Base-by-base conservation (phyloP, 2,888 invertebrate species). In the Leucophenga montana region DNA sequence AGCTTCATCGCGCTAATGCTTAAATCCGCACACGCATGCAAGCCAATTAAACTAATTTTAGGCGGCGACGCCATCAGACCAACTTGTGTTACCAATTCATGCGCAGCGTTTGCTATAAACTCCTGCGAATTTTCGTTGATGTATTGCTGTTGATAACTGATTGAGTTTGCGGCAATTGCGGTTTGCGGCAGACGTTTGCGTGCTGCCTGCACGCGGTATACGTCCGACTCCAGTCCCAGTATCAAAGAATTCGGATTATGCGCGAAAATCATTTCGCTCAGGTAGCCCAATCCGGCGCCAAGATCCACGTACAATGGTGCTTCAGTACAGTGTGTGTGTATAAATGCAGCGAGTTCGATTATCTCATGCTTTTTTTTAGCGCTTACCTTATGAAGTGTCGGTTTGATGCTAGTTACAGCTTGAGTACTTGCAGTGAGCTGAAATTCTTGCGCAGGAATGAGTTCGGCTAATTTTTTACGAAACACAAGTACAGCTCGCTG, bases 11-110 rank as follows among this genome's bases (percentile, higher is more conserved):
- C 92, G 68, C 91, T 90, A 22, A 94, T 90, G 53, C 94, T 92
- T 69, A 95, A 90, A 89, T 95, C 95, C 0, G 93, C 95, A 82
- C 95, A 95, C 6, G 94, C 92, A 84, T 95, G 95, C 9, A 95
- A 90, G 0, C 95, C 95, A 71, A 91, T 89, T 73, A 93, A 83
- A 69, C 77, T 80, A 68, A 84, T 69, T 33, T 67, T 75, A 9
- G 77, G 69, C 8, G 54, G 6, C 39, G 22, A 18, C 14, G 48
- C 5, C 57, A 6, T 11, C 18, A 66, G 59, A 14, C 31, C 16
- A 71, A 44, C 1, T 16, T 39, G 61, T 9, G 69, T 53, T 50
- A 73, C 77, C 71, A 85, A 70, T 71, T 89, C 80, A 73, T 90
- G 89, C 69, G 90, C 89, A 1, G 50, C 50, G 3, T 50, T n/a